Evolutionary conservation across 2,797 vertebrate genomes (phyloP), one percentile per base, ranked within the genome.

Genomic region (Aratinga solstitialis): DNA sequence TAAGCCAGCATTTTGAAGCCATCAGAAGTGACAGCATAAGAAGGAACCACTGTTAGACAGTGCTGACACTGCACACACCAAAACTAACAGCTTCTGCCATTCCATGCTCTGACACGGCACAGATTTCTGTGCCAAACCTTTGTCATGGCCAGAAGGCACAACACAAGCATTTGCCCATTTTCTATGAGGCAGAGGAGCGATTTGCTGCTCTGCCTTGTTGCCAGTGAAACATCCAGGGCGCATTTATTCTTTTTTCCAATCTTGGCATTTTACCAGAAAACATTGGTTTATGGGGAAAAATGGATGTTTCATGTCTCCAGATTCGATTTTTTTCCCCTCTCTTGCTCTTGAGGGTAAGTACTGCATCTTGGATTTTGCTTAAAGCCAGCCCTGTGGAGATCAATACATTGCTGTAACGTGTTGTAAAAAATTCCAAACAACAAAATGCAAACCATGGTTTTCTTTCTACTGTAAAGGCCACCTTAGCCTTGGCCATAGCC

Each of bases 261-360:
- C 66, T 51, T 53, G 48, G 11, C 32, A 9, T 51, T 89, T 85
- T 27, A 77, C 27, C 76, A 67, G 67, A 56, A 71, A 84, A 56
- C 4, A 0, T 7, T 10, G 26, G 15, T 30, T 82, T 26, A 48
- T 42, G 61, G 45, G 59, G 16, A 24, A 66, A 92, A 84, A 56
- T 0, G 45, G 68, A 56, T 2, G 2, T 23, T 85, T 45, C 5
- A 0, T 2, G 0, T n/a, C 59, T 63, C 58, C 56, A 59, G 65
- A 29, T 79, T 54, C 42, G 34, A 26, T 68, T 87, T 77, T 68
- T 9, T 56, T 50, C 66, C 29, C 8, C 21, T 58, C 40, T 75
- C 36, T 82, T 62, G 38, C 50, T 79, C 34, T n/a, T 38, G 40
- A 54, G 36, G 29, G 29, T 20, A 34, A 27, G 23, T 7, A 4